phyloP scores from a whole-genome alignment of 2,113 vertebrate genomes.

The Rallus limicola region DNA sequence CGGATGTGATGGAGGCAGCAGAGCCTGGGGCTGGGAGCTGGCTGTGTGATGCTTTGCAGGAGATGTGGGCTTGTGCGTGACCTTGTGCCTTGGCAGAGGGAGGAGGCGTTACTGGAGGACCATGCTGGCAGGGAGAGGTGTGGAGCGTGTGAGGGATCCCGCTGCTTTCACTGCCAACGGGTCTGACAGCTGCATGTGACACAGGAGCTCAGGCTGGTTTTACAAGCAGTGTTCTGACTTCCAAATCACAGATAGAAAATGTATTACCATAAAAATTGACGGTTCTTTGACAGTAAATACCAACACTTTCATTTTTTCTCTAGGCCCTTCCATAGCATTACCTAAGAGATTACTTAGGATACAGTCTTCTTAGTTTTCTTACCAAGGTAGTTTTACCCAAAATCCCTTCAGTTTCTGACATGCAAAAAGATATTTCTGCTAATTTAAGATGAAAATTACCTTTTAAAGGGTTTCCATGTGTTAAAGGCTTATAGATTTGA shows the following conservation, averaged over 20 bases:
- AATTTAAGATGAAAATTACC: not conserved
- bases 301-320: no score
- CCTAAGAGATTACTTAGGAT: not conserved
- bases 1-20: not conserved
- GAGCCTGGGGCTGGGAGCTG: not conserved
- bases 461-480: not conserved
- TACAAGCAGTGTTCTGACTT: not conserved
- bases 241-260: not conserved
- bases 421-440: not conserved
- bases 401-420: not conserved
- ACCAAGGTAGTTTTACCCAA: not conserved
- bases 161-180: fast-evolving
- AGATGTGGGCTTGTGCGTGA: not conserved
- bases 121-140: not conserved
- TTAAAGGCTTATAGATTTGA: not conserved
- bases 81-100: not conserved
- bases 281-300: not conserved
- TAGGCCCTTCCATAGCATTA: not conserved
- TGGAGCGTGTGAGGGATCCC: not conserved
- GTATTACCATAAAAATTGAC: not conserved
- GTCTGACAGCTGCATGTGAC: not conserved
- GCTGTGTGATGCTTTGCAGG: not conserved
- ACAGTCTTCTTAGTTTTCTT: not conserved
- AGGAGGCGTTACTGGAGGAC: not conserved
- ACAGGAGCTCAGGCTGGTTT: not conserved